These are phyloP conservation scores for Tyrophagus putrescentiae DNA, from an alignment of 1,140 invertebrate genomes.

Conservation along the genomic window DNA sequence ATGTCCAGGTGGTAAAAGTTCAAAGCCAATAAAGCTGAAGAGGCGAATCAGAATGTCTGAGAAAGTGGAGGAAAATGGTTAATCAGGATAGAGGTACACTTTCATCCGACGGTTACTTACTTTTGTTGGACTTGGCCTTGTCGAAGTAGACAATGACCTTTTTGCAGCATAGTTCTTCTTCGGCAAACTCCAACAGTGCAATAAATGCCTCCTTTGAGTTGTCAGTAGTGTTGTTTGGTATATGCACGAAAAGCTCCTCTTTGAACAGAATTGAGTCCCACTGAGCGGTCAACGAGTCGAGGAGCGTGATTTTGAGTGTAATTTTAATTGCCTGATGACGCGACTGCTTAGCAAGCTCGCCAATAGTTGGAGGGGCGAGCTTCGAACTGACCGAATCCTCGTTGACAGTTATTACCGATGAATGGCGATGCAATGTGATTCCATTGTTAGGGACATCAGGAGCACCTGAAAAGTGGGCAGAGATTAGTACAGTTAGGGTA, in stretches of 20 bases:
- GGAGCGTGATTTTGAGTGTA: slow-evolving; percentile 58
- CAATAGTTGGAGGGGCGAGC: slow-evolving; percentile 19
- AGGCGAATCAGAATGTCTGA: slow-evolving; percentile 66
- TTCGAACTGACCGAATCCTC: slow-evolving; percentile 43
- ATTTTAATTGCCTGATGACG: slow-evolving; percentile 41
- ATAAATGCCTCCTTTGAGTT: slow-evolving; percentile 86
- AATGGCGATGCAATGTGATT: slow-evolving; percentile 39
- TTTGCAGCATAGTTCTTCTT: slow-evolving; percentile 69
- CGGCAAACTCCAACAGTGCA: slow-evolving; percentile 81
- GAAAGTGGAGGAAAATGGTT: background rate
- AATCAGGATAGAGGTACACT: background rate
- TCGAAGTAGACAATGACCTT: slow-evolving; percentile 65
- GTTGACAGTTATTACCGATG: slow-evolving; percentile 51
- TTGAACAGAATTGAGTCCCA: slow-evolving; percentile 70
- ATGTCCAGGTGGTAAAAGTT: slow-evolving; percentile 62
- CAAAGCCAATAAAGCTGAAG: slow-evolving; percentile 92
- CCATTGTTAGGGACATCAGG: slow-evolving; percentile 72
- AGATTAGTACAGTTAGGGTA: background rate
- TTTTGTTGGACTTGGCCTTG: slow-evolving; percentile 64
- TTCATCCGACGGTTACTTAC: slow-evolving; percentile 33
- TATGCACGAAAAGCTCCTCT: slow-evolving; percentile 64
- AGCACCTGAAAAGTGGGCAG: slow-evolving; percentile 39
- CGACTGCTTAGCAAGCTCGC: slow-evolving; percentile 31
- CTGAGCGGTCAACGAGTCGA: slow-evolving; percentile 49
- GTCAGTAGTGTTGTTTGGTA: slow-evolving; percentile 64